Evolutionary conservation across 1,140 invertebrate genomes (phyloP).

Genomic region (Yoshiicerus persimilis): DNA sequence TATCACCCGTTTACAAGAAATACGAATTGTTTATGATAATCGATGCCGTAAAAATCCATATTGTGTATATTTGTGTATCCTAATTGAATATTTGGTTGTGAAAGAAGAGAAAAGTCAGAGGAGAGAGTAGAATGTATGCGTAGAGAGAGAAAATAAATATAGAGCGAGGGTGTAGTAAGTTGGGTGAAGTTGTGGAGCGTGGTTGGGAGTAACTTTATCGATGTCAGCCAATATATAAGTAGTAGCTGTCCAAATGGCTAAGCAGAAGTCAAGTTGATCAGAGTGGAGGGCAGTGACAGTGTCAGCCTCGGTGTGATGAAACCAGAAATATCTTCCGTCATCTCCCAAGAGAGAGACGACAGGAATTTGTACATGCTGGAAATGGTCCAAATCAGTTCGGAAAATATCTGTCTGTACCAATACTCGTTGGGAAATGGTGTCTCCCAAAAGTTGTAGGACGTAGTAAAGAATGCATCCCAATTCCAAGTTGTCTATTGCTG

Average conservation of each 20-base stretch:
- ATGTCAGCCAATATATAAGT: slow-evolving; percentile 58
- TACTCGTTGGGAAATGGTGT: not conserved
- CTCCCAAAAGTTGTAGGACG: slow-evolving; percentile 55
- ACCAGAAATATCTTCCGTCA: slow-evolving; percentile 56
- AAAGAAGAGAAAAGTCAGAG: too few species aligned
- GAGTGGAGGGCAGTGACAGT: slow-evolving; percentile 55
- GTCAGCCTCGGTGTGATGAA: slow-evolving; percentile 52
- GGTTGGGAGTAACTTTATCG: not conserved
- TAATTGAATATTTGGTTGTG: too few species aligned
- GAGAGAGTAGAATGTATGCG: not conserved
- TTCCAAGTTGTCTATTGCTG: slow-evolving; percentile 15
- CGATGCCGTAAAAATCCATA: too few species aligned
- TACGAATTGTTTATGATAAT: too few species aligned
- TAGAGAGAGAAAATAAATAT: not conserved
- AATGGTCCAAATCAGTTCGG: slow-evolving; percentile 29
- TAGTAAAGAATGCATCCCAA: slow-evolving; percentile 50
- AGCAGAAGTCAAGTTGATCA: slow-evolving; percentile 57
- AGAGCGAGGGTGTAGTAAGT: not conserved
- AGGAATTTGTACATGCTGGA: not conserved
- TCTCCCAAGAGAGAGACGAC: slow-evolving; percentile 44
- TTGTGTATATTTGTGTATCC: too few species aligned
- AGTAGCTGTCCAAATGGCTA: slow-evolving; percentile 73
- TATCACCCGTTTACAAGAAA: too few species aligned
- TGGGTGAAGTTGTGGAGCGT: not conserved
- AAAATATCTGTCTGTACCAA: not conserved